Conservation (phyloP, 2,888 invertebrate species). For the Polyommatus iphigenia region DNA sequence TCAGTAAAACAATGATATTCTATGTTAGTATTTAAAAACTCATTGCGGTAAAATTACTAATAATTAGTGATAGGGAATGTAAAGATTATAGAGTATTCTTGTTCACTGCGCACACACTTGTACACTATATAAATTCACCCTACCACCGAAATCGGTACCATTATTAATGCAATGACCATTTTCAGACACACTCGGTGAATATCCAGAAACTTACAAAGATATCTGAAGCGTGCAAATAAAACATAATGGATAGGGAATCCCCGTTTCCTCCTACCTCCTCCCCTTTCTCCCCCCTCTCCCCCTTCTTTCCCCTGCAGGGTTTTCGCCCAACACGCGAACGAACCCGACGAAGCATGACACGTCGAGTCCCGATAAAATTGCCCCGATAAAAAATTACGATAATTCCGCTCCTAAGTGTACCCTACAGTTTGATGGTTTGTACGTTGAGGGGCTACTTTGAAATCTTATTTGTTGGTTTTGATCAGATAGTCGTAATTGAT, state of each 20-base stretch:
- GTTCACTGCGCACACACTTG: background rate
- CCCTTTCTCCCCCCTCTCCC: background rate
- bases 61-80: background rate
- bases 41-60: no score
- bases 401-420: background rate
- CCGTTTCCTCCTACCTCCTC: background rate
- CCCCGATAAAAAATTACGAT: slow-evolving; percentile 20
- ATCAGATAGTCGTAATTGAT: background rate
- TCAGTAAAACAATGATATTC: no score
- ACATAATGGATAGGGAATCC: slow-evolving; percentile 10
- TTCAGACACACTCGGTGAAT: slow-evolving; percentile 1
- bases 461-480: background rate
- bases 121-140: no score
- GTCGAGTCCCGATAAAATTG: background rate
- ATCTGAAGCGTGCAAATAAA: slow-evolving; percentile 24
- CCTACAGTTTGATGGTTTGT: background rate
- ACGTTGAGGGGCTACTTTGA: background rate
- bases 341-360: background rate
- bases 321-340: slow-evolving; percentile 13
- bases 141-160: background rate
- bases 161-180: background rate
- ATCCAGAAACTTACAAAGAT: slow-evolving; percentile 11
- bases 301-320: background rate
- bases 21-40: no score
- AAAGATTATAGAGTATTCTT: background rate